Base-by-base conservation (phyloP, 2,797 vertebrate genomes). In the Arrhamphus sclerolepis region DNA sequence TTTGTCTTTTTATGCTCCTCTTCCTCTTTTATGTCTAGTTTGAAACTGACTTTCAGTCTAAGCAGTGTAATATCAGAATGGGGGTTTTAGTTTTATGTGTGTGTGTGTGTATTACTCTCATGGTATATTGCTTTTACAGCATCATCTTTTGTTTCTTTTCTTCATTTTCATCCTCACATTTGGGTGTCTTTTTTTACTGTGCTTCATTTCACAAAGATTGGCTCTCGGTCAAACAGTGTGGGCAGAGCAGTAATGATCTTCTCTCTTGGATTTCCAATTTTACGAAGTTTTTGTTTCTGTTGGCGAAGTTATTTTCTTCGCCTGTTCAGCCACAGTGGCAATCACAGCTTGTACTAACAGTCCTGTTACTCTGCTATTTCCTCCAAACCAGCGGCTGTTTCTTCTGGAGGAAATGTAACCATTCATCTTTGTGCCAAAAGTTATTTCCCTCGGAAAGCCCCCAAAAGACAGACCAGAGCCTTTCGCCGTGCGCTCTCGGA, bases 341-440 rank as follows among this genome's bases (percentile, higher is more conserved):
- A 57, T 82, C 76, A 64, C 79, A 50, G 66, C 49, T 67, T 28
- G 61, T 21, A 44, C 77, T 59, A 83, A 77, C 58, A 49, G 76
- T 52, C 65, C 66, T 50, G 75, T 83, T 77, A 65, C 66, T 66
- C 73, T 58, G 51, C 60, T 6, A 26, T 78, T 83, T 75, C 82
- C 76, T 47, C 40, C 74, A 69, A 80, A 80, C 72, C 73, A 88
- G 63, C 50, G 49, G 51, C 71, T 74, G 80, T 71, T 82, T 74
- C 62, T 75, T 77, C 66, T 72, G 72, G 55, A 70, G 79, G 77
- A 78, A 87, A 78, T 81, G 80, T 67, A 77, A 47, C 77, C 81
- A 83, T 89, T 81, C 73, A 82, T 88, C 86, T 89, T 84, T 17
- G 71, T 88, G 84, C 85, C 67, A 65, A 66, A 60, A 60, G 81